Evolutionary conservation across 2,888 invertebrate species (phyloP), one percentile per base, ranked within the genome.

Genomic region (Thelaira solivaga): DNA sequence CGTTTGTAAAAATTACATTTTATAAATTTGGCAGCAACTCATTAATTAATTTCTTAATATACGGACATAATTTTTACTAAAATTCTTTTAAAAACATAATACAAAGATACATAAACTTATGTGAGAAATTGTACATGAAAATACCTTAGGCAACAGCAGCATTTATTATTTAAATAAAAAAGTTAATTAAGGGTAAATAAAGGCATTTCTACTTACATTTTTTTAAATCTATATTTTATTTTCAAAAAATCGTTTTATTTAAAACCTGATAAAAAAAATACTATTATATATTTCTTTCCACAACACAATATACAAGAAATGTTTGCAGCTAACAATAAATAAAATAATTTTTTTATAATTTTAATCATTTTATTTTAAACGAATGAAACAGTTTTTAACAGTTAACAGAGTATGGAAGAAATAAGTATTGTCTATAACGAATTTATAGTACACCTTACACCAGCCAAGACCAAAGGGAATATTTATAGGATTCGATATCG

Each of bases 161-260:
- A 76, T 76, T 76, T 69, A 59, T 8, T 22, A 41, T 34, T 34
- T 7, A 18, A 13, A 43, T 1, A 43, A 31, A 41, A 41, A 29
- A 26, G 4, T 20, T 26, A 10, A 49, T n/a, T 26, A n/a, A 41
- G n/a, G n/a, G 41, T 10, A 31, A 51, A 16, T 51, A 4, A 34
- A 47, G 24, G n/a, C 10, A 26, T 57, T 73, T 57, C 64, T 64
- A 57, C n/a, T 57, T 64, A 36, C 7, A 73, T 62, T 41, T 62
- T 67, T 49, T 34, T 57, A 67, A 72, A 68, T 71, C 43, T 72
- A 77, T 77, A 77, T 77, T 72, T 53, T 43, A 57, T 53, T 62
- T 68, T 29, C 49, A 76, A 61, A 67, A 45, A 72, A 71, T 68
- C 36, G 62, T 16, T 61, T 71, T 53, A 47, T 67, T 65, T 53